Conservation (phyloP, 2,113 vertebrate genomes). For the Cinclus mexicanus region DNA sequence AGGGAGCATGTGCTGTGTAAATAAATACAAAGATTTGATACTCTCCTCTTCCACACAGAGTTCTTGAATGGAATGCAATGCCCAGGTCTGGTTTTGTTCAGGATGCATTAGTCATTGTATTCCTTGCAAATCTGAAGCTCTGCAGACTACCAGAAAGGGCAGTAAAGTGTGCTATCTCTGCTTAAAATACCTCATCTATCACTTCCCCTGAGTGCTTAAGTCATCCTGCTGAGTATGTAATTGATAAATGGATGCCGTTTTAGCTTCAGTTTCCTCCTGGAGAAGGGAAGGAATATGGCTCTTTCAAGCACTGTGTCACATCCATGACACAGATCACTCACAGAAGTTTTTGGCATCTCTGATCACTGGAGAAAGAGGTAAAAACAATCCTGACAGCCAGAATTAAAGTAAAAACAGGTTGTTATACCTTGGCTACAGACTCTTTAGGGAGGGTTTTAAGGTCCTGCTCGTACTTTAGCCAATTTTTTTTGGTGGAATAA, state of each 20-base stretch:
- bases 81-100: slow-evolving; percentile 23
- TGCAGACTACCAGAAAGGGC: background rate
- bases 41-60: background rate
- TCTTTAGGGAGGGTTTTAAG: background rate
- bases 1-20: background rate
- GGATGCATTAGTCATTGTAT: background rate
- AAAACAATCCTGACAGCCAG: background rate
- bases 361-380: background rate
- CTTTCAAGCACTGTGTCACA: background rate
- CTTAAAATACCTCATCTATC: slow-evolving; percentile 19
- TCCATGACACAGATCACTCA: background rate
- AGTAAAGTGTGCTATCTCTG: background rate
- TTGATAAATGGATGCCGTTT: background rate
- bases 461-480: background rate
- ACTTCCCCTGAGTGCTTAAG: background rate
- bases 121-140: background rate
- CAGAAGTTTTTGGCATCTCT: background rate
- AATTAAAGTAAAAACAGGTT: background rate
- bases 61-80: background rate
- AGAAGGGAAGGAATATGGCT: background rate
- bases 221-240: background rate
- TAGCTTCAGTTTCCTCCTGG: background rate
- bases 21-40: background rate
- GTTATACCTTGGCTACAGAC: background rate
- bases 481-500: background rate